Percentiles rank a stretch among this genome's conserved stretches.
Evolutionary conservation across 2,113 vertebrate species (phyloP).

Genomic region (Calypte anna): DNA sequence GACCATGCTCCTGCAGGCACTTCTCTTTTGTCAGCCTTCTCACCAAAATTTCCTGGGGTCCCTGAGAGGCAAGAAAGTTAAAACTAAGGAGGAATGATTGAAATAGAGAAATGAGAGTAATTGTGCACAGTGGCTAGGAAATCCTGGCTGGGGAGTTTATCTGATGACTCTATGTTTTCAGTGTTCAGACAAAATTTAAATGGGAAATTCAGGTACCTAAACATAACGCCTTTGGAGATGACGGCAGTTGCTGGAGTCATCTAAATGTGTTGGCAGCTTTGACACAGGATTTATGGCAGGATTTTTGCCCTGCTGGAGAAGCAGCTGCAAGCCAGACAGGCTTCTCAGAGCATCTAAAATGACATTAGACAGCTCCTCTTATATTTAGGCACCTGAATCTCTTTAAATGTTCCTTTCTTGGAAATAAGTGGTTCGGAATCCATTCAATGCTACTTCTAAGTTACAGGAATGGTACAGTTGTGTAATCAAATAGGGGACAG

Average conservation of each 20-base stretch:
- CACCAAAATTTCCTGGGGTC: neutral
- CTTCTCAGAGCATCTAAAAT: conserved; percentile 58
- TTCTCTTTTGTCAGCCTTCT: conserved; percentile 25
- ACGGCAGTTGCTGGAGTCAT: conserved; percentile 32
- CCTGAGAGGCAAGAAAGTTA: neutral
- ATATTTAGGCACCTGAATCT: conserved; percentile 59
- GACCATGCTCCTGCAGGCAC: neutral
- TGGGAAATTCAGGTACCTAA: conserved; percentile 51
- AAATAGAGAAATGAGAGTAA: neutral
- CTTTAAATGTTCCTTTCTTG: conserved; percentile 50
- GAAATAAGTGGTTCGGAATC: conserved; percentile 41
- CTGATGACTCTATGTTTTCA: conserved; percentile 46
- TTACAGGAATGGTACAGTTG: conserved; percentile 24
- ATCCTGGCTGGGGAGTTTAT: conserved; percentile 54
- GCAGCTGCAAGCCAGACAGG: conserved; percentile 69
- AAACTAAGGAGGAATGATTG: neutral
- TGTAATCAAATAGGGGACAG: conserved; percentile 44
- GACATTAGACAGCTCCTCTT: conserved; percentile 58
- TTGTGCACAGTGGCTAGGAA: neutral
- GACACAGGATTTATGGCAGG: conserved; percentile 64
- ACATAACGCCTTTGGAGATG: conserved; percentile 50
- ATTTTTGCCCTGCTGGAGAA: conserved; percentile 68
- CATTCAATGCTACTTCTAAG: conserved; percentile 1
- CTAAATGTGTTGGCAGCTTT: conserved; percentile 64
- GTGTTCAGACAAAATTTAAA: conserved; percentile 44